Evolutionary conservation across 2,797 vertebrate species (phyloP), one percentile per base, ranked within the genome.

Genomic region (Perdix hodgsoniae): DNA sequence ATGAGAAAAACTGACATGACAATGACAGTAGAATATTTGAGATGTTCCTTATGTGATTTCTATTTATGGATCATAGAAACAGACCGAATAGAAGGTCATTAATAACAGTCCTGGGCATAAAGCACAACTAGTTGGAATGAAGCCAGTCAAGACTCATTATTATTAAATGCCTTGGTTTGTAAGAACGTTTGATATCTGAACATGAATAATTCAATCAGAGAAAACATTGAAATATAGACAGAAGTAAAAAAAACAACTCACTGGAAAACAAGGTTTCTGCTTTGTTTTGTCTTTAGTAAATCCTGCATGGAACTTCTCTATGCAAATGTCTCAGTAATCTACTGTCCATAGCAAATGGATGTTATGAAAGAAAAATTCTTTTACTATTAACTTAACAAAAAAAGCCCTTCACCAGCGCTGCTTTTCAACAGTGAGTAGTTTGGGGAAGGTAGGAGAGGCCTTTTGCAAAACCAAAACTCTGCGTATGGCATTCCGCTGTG

Each of bases 91-190:
- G 69, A 78, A 87, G 67, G 80, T 54, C 56, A 73, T 64, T 83
- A 49, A 57, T 84, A 64, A 73, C 82, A 83, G 54, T 47, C 60
- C 37, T 67, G 47, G 64, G 16, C 70, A 86, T 60, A 73, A 88
- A 83, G 39, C 42, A 90, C 77, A 72, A 64, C 77, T 69, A 61
- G 67, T 73, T 86, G 86, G 91, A 95, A 90, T 73, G 33, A 92
- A 92, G 54, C 39, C 29, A 87, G 69, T 75, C 75, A 86, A 45
- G 79, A 89, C 27, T 90, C 54, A 69, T 91, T 94, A 63, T 82
- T 88, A 80, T 90, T 92, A 94, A 69, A 82, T 73, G 40, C 2
- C 1, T 50, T 82, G 44, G 60, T 93, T 93, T 82, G 33, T 79
- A 76, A 77, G 70, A 90, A 50, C 86, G 69, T 87, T 82, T 93